Base-by-base conservation (phyloP, 2,797 vertebrate genomes). In the Oryzias sinensis region DNA sequence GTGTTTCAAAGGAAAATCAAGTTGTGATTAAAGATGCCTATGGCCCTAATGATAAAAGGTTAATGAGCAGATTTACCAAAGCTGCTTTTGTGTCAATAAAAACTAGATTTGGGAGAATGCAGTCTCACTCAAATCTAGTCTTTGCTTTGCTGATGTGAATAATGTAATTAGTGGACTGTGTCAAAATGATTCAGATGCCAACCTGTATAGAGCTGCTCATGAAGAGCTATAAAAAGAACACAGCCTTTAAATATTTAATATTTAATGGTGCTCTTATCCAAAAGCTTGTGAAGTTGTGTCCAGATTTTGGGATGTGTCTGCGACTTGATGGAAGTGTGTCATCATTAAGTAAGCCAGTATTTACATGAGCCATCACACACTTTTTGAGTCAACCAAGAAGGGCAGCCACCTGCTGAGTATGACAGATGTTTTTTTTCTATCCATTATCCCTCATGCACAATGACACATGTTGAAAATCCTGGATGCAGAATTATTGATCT, bases 401-500 rank as follows among this genome's bases (percentile, higher is more conserved):
- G 3, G 52, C 53, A 79, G 72, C 79, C 74, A 71, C 68, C 77
- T 65, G 76, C 75, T 73, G 33, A 37, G 57, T 63, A 78, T 75
- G 81, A 82, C 63, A 1, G 51, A 43, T 42, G 25, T 52, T 27
- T 3, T 37, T 3, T 33, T 37, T 11, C 1, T 13, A 37, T 37
- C 72, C 77, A 49, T 83, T 71, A 79, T 82, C 56, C 69, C 49
- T 49, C 63, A 59, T 82, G 77, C 86, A 82, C 70, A 73, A 56
- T 82, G 45, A 81, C 85, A 84, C 80, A 65, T 75, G 78, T 64
- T 87, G 72, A 80, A 70, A 88, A 81, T 68, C 48, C 81, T 83
- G 80, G 83, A 84, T 72, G 76, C 79, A 74, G 74, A 87, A 77
- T 79, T 80, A 79, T 81, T 65, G 70, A 6, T 70, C 63, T 77